A percentile compares a stretch with the other conserved stretches of the same genome.
These are phyloP conservation scores for Ornithoptera alexandrae DNA, from an alignment of 2,888 invertebrate genomes.

Conservation along the genomic window DNA sequence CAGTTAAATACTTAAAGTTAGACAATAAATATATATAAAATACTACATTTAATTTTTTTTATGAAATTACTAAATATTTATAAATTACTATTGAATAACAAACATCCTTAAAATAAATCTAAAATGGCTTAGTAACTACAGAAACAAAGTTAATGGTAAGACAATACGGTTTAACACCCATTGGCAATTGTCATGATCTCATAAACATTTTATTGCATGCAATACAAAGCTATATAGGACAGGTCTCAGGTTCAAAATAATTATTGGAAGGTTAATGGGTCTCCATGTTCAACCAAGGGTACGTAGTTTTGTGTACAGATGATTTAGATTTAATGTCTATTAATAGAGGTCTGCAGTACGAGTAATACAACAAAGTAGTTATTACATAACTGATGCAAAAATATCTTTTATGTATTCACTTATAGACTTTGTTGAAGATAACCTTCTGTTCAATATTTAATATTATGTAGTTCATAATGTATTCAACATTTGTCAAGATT, in stretches of 20 bases:
- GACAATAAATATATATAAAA: too few species aligned
- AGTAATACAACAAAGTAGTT: not conserved
- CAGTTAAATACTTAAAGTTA: too few species aligned
- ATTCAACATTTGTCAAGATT: not conserved
- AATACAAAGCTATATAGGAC: not conserved
- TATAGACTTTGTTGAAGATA: not conserved
- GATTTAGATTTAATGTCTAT: conserved; percentile 8
- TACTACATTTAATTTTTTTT: too few species aligned
- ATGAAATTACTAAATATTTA: too few species aligned
- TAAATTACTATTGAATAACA: conserved; percentile 73
- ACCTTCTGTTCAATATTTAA: not conserved
- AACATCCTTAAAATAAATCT: conserved; percentile 81
- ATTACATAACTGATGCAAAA: not conserved
- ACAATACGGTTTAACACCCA: conserved; percentile 13
- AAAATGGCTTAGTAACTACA: conserved; percentile 1
- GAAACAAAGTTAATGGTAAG: conserved; percentile 12
- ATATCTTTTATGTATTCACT: not conserved
- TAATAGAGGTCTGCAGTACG: not conserved
- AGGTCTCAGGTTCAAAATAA: conserved; percentile 12
- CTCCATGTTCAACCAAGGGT: conserved; percentile 12
- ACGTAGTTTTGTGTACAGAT: conserved; percentile 12
- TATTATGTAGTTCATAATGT: not conserved
- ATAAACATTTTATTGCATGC: conserved; percentile 26
- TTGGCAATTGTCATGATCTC: conserved; percentile 19
- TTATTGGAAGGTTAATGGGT: conserved; percentile 27